Percentiles rank a stretch among this genome's conserved stretches.
Conservation (phyloP, 2,888 invertebrate species). For the Pteria penguin region DNA sequence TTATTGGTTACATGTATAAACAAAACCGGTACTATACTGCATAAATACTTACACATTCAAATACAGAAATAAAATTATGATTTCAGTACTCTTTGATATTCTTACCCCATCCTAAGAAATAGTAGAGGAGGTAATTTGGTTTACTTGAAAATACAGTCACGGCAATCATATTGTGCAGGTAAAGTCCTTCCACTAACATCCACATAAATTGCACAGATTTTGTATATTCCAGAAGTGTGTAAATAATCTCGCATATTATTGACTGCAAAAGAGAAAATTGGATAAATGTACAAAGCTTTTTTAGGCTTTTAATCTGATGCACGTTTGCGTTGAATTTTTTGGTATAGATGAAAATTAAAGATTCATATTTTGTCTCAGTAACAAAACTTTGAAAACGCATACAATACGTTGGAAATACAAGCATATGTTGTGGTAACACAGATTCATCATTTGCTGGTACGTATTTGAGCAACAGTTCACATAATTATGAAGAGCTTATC, state of each 20-base stretch:
- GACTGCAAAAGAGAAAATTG: slow-evolving; percentile 83
- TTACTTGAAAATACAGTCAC: slow-evolving; percentile 83
- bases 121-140: slow-evolving; percentile 78
- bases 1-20: background rate
- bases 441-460: too few species aligned
- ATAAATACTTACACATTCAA: too few species aligned
- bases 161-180: slow-evolving; percentile 88
- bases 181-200: slow-evolving; percentile 97
- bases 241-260: slow-evolving; percentile 88
- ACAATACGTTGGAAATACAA: too few species aligned
- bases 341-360: too few species aligned
- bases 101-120: slow-evolving; percentile 80
- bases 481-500: too few species aligned
- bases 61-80: background rate
- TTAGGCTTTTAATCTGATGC: too few species aligned
- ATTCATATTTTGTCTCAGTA: too few species aligned
- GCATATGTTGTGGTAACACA: too few species aligned
- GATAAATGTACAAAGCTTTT: background rate
- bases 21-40: too few species aligned
- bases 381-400: too few species aligned
- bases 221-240: slow-evolving; percentile 91
- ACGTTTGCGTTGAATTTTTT: too few species aligned
- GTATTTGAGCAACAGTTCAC: too few species aligned
- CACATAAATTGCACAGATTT: slow-evolving; percentile 96
- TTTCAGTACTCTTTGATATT: slow-evolving; percentile 15